Evolutionary conservation across 1,140 invertebrate genomes (phyloP).

Genomic region (Tetragonula clypearis): DNA sequence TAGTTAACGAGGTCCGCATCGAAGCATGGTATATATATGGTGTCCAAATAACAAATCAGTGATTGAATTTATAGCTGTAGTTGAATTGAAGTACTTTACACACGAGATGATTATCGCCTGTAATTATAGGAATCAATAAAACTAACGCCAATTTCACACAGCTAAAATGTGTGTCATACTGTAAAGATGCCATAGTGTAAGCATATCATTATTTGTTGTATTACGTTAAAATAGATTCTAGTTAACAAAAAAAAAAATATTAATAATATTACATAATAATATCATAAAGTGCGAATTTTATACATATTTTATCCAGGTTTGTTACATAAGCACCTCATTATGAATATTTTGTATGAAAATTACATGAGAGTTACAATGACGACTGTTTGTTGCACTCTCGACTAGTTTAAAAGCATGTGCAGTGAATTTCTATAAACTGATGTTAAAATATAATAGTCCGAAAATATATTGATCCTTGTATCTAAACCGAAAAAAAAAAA

Average conservation of each 20-base stretch:
- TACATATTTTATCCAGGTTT: conserved; percentile 51
- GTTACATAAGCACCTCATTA: conserved; percentile 31
- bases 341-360: conserved; percentile 52
- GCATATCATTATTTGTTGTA: conserved; percentile 54
- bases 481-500: neutral
- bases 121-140: conserved; percentile 76
- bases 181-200: conserved; percentile 59
- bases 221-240: conserved; percentile 39
- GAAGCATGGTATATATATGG: conserved; percentile 47
- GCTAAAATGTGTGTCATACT: conserved; percentile 57
- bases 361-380: conserved; percentile 24
- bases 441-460: conserved; percentile 17
- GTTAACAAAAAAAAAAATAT: neutral
- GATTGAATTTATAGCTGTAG: conserved; percentile 69
- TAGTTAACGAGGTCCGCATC: conserved; percentile 57
- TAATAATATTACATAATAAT: conserved; percentile 7
- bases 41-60: conserved; percentile 60
- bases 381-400: conserved; percentile 9
- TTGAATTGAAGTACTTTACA: conserved; percentile 68
- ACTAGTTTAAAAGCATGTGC: conserved; percentile 32
- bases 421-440: conserved; percentile 33
- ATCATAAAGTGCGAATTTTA: conserved; percentile 41
- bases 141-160: conserved; percentile 67
- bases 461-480: conserved; percentile 6
- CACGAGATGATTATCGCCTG: conserved; percentile 67